A percentile compares a stretch with the other conserved stretches of the same genome.
phyloP scores from a whole-genome alignment of 2,113 vertebrate species.

The Corythornis vintsioides region DNA sequence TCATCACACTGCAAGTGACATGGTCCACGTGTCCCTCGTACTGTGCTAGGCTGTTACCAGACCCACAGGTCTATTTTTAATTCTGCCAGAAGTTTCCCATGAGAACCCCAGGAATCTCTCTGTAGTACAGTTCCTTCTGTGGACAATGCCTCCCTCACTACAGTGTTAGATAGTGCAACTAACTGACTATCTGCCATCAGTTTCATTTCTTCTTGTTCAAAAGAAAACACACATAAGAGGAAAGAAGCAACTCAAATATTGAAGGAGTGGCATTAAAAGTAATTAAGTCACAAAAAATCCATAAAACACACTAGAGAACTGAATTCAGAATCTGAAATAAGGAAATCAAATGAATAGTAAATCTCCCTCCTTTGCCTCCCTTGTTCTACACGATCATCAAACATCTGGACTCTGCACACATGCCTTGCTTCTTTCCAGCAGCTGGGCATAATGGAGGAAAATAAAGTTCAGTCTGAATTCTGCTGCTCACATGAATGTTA shows the following conservation, averaged over 20 bases:
- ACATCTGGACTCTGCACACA: constrained; percentile 18
- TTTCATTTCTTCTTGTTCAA: background rate
- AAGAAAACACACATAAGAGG: background rate
- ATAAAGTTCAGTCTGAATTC: constrained; percentile 51
- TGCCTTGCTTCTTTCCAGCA: constrained; percentile 24
- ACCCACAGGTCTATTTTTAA: background rate
- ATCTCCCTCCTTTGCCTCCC: background rate
- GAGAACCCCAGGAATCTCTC: background rate
- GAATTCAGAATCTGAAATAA: background rate
- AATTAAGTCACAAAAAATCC: background rate
- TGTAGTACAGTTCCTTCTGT: background rate
- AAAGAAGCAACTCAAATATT: background rate
- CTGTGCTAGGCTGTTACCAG: background rate
- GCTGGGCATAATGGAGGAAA: constrained; percentile 27
- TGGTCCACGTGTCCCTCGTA: accelerated
- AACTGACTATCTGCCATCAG: background rate
- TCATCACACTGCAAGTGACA: background rate
- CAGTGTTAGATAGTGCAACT: background rate
- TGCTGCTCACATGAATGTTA: constrained; percentile 28
- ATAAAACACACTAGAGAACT: background rate
- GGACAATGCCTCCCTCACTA: background rate
- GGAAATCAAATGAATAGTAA: background rate
- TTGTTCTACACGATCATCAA: background rate
- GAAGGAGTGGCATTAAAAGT: background rate
- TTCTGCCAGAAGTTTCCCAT: background rate